Base-by-base conservation (phyloP, 64 coral and sea anemone genomes). In the Trachythela sp. region DNA sequence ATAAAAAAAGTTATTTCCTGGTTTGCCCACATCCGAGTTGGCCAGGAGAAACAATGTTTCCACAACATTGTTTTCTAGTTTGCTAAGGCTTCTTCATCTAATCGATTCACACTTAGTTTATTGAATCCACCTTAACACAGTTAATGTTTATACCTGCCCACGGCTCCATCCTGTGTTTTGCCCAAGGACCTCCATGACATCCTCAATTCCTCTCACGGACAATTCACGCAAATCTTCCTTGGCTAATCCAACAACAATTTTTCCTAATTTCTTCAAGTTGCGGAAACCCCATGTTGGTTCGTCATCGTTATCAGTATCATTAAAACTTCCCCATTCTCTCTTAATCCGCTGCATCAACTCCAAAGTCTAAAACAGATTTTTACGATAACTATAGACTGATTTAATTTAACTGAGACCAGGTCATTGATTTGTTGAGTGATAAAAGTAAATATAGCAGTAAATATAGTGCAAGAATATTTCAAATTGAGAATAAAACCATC, bases 191-290 rank as follows among this genome's bases (percentile, higher is more conserved):
- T 97, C 95, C 39, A 97, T 92, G 13, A 87, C 64, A 71, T 97
- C 91, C 54, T 97, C 95, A 76, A 97, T 97, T 86, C 95, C 95
- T 83, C 93, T 88, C 88, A 97, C 94, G 59, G 95, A 92, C 9
- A 97, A 70, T 29, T 94, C 41, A 41, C 95, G 90, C 56, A 97
- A 52, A 31, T 97, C 93, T 87, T 97, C 93, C 76, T 97, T 97
- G 26, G 93, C 93, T 40, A 97, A 85, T 29, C 95, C 95, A 48
- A 97, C 85, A 13, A 89, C 93, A 71, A 97, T 91, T 2, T 89
- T 91, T n/a, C 95, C 95, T 41, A 97, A 93, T 83, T 91, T 97
- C 41, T 52, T 88, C 43, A 97, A 77, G 70, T 92, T 97, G 2
- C 92, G 72, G 54, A 97, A 97, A 30, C 95, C 95, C 95, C 95